Percentiles rank a stretch among this genome's conserved stretches.
phyloP scores from a whole-genome alignment of 2,888 invertebrate species.

The Pediacus dermestoides region DNA sequence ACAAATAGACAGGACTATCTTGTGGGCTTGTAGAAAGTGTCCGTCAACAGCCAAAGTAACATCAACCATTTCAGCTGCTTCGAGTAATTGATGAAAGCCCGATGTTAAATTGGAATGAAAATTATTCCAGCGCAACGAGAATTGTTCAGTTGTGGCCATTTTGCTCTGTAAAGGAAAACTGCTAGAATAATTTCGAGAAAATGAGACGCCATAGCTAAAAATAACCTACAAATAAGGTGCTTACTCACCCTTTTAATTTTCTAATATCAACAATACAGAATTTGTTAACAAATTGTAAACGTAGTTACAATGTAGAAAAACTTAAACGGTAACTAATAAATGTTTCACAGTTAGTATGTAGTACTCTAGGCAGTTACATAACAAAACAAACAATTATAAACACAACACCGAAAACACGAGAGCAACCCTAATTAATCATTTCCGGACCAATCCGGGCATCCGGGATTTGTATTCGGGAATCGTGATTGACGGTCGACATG shows the following conservation, averaged over 20 bases:
- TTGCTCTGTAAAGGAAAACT: slow-evolving; percentile 24
- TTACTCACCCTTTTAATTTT: slow-evolving; percentile 39
- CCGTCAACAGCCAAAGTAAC: slow-evolving; percentile 75
- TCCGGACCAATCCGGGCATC: slow-evolving; percentile 48
- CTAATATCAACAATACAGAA: background rate
- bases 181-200: slow-evolving; percentile 5
- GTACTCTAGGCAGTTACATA: slow-evolving; percentile 42
- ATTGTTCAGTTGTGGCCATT: slow-evolving; percentile 61
- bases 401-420: slow-evolving; percentile 32
- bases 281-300: background rate
- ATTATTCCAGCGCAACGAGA: slow-evolving; percentile 75
- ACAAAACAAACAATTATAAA: slow-evolving; percentile 35
- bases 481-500: slow-evolving; percentile 1
- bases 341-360: too few relatives aligned
- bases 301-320: too few relatives aligned
- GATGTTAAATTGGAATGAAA: slow-evolving; percentile 71
- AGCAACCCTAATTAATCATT: slow-evolving; percentile 46
- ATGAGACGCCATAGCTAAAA: slow-evolving; percentile 26
- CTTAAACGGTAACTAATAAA: too few relatives aligned
- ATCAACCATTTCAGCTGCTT: slow-evolving; percentile 71
- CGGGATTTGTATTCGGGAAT: slow-evolving; percentile 32
- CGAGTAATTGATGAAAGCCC: slow-evolving; percentile 67
- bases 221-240: slow-evolving; percentile 33
- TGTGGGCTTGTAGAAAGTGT: slow-evolving; percentile 73
- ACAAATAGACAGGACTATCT: slow-evolving; percentile 73